A percentile compares a stretch with the other conserved stretches of the same genome.
These are phyloP conservation scores for Lasius fuliginosus DNA, from an alignment of 2,888 invertebrate species.

Conservation along the genomic window DNA sequence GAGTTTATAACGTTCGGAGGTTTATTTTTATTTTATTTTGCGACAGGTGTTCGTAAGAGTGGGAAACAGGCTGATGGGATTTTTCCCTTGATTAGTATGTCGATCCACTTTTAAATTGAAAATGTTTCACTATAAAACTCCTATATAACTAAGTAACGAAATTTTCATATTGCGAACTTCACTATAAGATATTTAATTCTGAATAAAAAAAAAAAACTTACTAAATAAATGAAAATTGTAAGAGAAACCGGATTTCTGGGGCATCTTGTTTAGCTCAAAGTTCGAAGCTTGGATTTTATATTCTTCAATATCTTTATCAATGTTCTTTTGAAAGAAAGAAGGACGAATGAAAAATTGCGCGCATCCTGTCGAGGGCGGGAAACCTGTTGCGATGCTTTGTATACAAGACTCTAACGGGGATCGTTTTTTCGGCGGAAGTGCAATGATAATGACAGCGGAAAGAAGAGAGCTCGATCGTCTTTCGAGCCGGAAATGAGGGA, in stretches of 20 bases:
- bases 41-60: conserved; percentile 27
- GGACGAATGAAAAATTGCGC: background rate
- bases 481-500: conserved; percentile 73
- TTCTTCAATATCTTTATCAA: conserved; percentile 1
- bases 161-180: background rate
- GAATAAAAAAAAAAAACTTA: background rate
- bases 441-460: conserved; percentile 62
- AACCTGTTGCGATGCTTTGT: conserved; percentile 43
- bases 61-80: background rate
- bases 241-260: background rate
- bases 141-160: background rate
- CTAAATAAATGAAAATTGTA: background rate
- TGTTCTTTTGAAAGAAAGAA: background rate
- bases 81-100: conserved; percentile 38
- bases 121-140: background rate
- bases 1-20: background rate
- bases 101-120: background rate
- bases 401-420: conserved; percentile 38
- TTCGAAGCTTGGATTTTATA: background rate
- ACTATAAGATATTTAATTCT: background rate
- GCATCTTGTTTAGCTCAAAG: background rate
- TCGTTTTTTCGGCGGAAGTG: conserved; percentile 69
- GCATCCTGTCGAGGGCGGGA: background rate
- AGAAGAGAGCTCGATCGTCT: conserved; percentile 63
- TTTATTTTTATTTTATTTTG: background rate